phyloP scores from a whole-genome alignment of 1,140 invertebrate species.

The Diorhabda elongata region DNA sequence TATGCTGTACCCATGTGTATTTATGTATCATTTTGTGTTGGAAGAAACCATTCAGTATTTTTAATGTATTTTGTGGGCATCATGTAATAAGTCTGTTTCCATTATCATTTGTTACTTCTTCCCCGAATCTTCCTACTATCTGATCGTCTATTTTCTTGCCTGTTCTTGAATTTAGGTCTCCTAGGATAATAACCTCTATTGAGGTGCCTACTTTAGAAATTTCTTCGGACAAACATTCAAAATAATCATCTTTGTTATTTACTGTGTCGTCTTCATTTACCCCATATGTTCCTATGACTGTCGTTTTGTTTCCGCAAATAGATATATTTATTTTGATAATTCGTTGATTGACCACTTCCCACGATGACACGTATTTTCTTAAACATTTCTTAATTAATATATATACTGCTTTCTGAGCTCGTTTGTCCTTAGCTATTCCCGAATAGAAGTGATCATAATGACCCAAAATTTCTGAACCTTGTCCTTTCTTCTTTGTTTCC shows the following conservation, averaged over 20 bases:
- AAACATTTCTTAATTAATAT: no score
- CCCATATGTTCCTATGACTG: neutral
- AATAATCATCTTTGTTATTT: neutral
- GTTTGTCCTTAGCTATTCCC: no score
- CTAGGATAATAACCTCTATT: neutral
- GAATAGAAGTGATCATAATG: no score
- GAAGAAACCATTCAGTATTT: slow-evolving; percentile 16
- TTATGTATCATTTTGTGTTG: slow-evolving; percentile 12
- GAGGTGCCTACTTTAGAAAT: neutral
- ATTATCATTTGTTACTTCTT: slow-evolving; percentile 16
- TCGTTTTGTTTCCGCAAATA: neutral
- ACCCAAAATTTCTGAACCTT: no score
- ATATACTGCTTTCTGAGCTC: no score
- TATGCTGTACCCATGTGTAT: slow-evolving; percentile 25
- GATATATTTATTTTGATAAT: neutral
- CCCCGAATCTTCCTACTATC: slow-evolving; percentile 9
- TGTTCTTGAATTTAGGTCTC: neutral
- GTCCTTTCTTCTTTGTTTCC: no score
- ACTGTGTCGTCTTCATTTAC: neutral
- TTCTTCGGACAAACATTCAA: neutral
- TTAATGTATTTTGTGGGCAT: slow-evolving; percentile 11
- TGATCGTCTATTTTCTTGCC: neutral
- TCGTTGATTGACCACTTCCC: neutral
- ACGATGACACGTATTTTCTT: neutral
- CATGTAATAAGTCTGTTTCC: slow-evolving; percentile 7